Base-by-base conservation (phyloP, 1,140 invertebrate species). In the Tetraneura akinire region DNA sequence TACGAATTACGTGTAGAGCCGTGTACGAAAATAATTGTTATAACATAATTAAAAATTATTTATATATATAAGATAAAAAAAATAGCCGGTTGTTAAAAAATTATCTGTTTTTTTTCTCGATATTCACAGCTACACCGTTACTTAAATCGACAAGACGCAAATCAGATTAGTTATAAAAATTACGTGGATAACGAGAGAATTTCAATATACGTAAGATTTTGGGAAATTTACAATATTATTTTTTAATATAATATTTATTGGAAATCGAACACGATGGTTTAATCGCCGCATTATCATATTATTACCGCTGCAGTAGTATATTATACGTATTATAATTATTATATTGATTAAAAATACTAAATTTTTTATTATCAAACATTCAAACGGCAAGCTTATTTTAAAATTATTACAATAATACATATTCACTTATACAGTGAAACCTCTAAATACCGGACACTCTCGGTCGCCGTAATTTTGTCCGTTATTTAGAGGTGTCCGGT, bases 131-230 rank as follows among this genome's bases (percentile, higher is more conserved):
- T 37, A 73, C 70, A 73, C 16, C 70, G 26, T 51, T 55, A 37
- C 29, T 73, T 73, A 73, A 73, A 73, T 55, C 70, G 70, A 29
- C 47, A 73, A 55, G 70, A 73, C n/a, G 70, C 70, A 16, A 73
- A 73, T 21, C 70, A 73, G 14, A 73, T 73, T 73, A 73, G 70
- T 55, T 73, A 73, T 49, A 47, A 73, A 42, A 73, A 23, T 73
- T 73, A 73, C 26, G 47, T 53, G 47, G 47, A 73, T 73, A 73
- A 42, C 49, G 70, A 37, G 14, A 73, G 51, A 23, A 53, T 13
- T 32, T 53, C 70, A 53, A 32, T 55, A 73, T 73, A 55, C 51
- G 70, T 73, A 73, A 73, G 70, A 37, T 32, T 47, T 68, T 68
- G 13, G 66, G 45, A 21, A 47, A 45, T n/a, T n/a, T 47, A 45